Base-by-base conservation (phyloP, 2,888 invertebrate genomes). In the Cephalotes varians region DNA sequence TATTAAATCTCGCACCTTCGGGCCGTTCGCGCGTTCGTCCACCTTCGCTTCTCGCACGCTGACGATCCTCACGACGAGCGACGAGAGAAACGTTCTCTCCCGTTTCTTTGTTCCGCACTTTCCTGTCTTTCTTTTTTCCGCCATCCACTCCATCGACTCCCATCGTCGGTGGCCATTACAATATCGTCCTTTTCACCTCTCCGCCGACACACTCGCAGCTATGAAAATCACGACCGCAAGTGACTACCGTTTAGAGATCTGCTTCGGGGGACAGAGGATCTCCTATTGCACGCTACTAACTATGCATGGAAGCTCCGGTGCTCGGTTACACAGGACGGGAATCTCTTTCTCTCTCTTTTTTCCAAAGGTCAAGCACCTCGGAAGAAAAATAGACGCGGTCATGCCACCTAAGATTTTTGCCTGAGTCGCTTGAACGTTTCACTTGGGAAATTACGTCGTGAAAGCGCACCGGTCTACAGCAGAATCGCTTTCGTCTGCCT, bases 1-100 rank as follows among this genome's bases (percentile, higher is more conserved):
- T 85, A 90, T 89, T 90, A 91, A 92, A 91, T 90, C 85, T 91
- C 88, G 85, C 92, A 87, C 88, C 88, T 90, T 84, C 79, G 54
- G 74, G 73, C 84, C 51, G 18, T 44, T 54, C 49, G 62, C 65
- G 71, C 58, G 31, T 44, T 28, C 25, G 21, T 54, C 77, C 65
- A 18, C 54, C 58, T 74, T 54, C 44, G 34, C 51, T 74, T 34
- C 47, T n/a, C 40, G n/a, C 15, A 18, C 40, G 40, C 25, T 40
- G 71, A 40, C 31, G 49, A 49, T 65, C n/a, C 51, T 37, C 37
- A 34, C 73, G 21, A 34, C 62, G 25, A 65, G 37, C 37, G 34
- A 51, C 37, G 51, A 12, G 51, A 51, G 21, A 4, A 21, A 44
- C 44, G 21, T 56, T 67, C 54, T 67, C 54, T 54, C 31, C n/a